Percentiles rank a stretch among this genome's conserved stretches.
Conservation (phyloP, 1,140 invertebrate species). For the Trissolcus basalis region DNA sequence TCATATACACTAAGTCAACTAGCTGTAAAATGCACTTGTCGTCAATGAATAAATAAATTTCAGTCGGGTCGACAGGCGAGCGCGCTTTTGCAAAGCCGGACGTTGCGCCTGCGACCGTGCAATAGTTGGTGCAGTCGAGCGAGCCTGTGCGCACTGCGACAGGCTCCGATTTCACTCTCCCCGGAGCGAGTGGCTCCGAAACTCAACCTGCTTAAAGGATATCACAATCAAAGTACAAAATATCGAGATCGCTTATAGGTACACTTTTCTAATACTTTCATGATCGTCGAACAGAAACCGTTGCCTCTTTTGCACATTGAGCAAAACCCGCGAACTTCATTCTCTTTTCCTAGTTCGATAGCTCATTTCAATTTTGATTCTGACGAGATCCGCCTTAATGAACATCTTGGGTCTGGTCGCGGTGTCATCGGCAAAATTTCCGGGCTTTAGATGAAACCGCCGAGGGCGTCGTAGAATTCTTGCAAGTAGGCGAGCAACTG, state of each 20-base stretch:
- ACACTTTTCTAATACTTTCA: slow-evolving; percentile 40
- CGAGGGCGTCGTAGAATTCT: slow-evolving; percentile 90
- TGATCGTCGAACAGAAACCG: slow-evolving; percentile 30
- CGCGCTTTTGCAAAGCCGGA: slow-evolving; percentile 29
- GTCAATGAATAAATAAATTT: slow-evolving; percentile 21
- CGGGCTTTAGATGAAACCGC: slow-evolving; percentile 82
- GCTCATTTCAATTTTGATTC: no score
- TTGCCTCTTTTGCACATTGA: slow-evolving; percentile 20
- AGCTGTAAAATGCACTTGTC: slow-evolving; percentile 37
- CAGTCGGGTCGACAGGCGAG: slow-evolving; percentile 17
- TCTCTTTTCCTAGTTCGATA: slow-evolving; percentile 8
- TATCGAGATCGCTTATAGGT: slow-evolving; percentile 24
- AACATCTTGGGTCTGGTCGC: slow-evolving; percentile 1
- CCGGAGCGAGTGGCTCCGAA: not conserved
- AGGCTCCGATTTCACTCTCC: slow-evolving; percentile 14
- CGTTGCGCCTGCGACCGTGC: slow-evolving; percentile 33
- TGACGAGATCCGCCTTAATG: no score
- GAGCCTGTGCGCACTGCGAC: slow-evolving; percentile 10
- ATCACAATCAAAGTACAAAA: slow-evolving; percentile 50
- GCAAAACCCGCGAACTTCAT: slow-evolving; percentile 17
- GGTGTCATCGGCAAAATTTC: not conserved
- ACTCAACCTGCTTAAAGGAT: slow-evolving; percentile 29
- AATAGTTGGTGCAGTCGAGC: slow-evolving; percentile 38
- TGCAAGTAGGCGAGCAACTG: slow-evolving; percentile 91
- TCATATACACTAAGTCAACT: slow-evolving; percentile 10